Conservation (phyloP, 2,888 invertebrate genomes). For the Rhagophthalmus giganteus region DNA sequence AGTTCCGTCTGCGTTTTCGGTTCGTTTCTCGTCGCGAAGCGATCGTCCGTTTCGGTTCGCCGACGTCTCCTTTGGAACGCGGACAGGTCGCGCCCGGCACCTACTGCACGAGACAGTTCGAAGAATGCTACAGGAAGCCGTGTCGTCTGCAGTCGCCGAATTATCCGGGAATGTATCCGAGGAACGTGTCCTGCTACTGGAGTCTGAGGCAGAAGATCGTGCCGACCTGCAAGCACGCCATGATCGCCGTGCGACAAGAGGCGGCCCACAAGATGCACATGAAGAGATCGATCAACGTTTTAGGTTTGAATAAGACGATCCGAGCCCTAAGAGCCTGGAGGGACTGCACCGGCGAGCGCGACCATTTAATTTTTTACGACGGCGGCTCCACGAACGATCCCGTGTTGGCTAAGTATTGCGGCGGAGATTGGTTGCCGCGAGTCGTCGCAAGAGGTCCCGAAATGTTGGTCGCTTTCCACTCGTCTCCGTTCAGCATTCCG, state of each 20-base stretch:
- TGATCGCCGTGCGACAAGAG: conserved; percentile 83
- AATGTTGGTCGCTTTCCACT: conserved; percentile 87
- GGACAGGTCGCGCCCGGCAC: conserved; percentile 74
- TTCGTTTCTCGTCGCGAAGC: conserved; percentile 81
- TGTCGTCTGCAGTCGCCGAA: conserved; percentile 89
- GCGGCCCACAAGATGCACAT: conserved; percentile 74
- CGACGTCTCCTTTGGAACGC: conserved; percentile 76
- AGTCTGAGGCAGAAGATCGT: conserved; percentile 82
- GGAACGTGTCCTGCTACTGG: conserved; percentile 91
- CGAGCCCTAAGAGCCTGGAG: conserved; percentile 78
- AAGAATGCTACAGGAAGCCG: conserved; percentile 81
- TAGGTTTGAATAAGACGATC: conserved; percentile 69
- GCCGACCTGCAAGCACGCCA: conserved; percentile 87
- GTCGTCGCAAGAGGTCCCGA: conserved; percentile 77
- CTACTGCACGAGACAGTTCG: conserved; percentile 76
- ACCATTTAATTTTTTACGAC: conserved; percentile 84
- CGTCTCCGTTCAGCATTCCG: conserved; percentile 81
- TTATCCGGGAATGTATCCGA: conserved; percentile 84
- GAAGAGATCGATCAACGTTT: conserved; percentile 67
- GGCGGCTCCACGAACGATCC: conserved; percentile 82
- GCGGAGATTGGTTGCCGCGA: conserved; percentile 81
- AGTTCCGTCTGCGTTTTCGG: conserved; percentile 78
- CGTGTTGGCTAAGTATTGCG: conserved; percentile 84
- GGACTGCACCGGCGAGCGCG: conserved; percentile 80
- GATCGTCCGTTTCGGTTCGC: conserved; percentile 76